Evolutionary conservation across 2,888 invertebrate species (phyloP).

Genomic region (Callyntrura sp.): DNA sequence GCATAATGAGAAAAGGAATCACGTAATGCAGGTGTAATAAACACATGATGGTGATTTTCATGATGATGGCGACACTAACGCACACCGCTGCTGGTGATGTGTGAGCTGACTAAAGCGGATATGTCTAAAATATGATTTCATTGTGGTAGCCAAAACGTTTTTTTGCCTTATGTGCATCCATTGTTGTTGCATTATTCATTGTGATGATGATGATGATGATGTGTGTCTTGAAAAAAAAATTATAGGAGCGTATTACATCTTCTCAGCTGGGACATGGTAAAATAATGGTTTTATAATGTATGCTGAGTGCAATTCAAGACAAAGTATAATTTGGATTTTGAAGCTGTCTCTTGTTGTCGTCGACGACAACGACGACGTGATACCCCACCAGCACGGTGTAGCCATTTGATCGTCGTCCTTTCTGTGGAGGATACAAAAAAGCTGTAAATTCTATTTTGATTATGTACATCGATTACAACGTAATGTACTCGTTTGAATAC

Average conservation of each 20-base stretch:
- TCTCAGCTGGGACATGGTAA: not conserved
- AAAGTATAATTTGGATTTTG: not conserved
- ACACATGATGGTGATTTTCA: no score
- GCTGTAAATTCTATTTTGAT: constrained; percentile 23
- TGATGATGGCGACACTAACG: no score
- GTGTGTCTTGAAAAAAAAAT: not conserved
- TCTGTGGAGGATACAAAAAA: not conserved
- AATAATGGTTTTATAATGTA: no score
- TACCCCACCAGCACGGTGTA: not conserved
- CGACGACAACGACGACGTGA: not conserved
- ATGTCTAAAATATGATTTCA: no score
- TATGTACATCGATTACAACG: not conserved
- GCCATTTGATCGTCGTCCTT: not conserved
- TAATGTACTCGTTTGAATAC: not conserved
- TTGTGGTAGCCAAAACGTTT: not conserved
- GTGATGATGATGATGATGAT: not conserved
- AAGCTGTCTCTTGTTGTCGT: not conserved
- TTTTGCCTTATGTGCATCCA: not conserved
- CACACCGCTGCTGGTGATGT: no score
- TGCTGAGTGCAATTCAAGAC: not conserved
- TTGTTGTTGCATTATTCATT: constrained; percentile 24
- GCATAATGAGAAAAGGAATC: no score
- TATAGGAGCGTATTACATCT: not conserved
- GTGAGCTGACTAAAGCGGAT: no score
- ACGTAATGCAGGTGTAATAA: no score